These are phyloP conservation scores for Callinectes sapidus DNA, from an alignment of 2,888 invertebrate genomes.

Conservation along the genomic window DNA sequence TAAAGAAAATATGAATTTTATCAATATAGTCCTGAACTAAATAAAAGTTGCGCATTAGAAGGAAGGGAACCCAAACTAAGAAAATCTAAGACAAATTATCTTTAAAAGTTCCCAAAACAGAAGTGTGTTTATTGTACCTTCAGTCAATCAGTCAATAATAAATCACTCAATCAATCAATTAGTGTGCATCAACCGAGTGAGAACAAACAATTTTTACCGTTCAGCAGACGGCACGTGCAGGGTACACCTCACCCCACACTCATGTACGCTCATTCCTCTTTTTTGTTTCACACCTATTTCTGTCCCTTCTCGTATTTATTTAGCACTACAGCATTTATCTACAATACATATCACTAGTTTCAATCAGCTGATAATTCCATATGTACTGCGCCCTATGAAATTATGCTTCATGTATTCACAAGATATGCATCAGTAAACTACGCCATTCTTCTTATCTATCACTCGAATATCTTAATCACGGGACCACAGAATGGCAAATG, in stretches of 20 bases:
- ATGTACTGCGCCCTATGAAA: not conserved
- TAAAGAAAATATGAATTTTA: not conserved
- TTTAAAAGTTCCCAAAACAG: too few relatives aligned
- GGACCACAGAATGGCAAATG: not conserved
- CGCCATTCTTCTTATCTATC: not conserved
- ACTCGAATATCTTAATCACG: not conserved
- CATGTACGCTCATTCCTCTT: not conserved
- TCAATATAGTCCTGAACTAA: not conserved
- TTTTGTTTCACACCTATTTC: not conserved
- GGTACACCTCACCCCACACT: not conserved
- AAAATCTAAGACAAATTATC: too few relatives aligned
- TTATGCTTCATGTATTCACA: not conserved
- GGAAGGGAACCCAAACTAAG: too few relatives aligned
- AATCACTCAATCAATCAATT: not conserved
- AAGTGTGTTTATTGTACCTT: too few relatives aligned
- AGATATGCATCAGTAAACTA: not conserved
- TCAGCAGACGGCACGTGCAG: not conserved
- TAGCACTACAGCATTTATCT: not conserved
- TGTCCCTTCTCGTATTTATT: not conserved
- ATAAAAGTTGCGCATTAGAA: not conserved
- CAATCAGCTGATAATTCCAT: not conserved
- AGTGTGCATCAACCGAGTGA: too few relatives aligned
- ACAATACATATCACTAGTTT: not conserved
- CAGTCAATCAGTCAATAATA: not conserved
- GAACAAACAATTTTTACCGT: too few relatives aligned